Conservation (phyloP, 2,113 vertebrate species). For the Pseudorhombus dupliciocellatus region DNA sequence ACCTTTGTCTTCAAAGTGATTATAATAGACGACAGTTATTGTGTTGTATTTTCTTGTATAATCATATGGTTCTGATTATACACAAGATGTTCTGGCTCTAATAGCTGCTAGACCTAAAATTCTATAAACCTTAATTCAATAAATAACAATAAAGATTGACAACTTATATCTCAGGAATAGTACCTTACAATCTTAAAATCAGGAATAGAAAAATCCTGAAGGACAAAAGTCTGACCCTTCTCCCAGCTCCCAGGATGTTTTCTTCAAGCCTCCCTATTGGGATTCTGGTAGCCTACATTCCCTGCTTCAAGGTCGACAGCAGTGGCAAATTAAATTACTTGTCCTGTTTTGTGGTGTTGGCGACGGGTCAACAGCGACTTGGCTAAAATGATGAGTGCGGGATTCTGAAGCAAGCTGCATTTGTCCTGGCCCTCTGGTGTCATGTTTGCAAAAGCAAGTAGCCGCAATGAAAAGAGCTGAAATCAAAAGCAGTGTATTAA, state of each 20-base stretch:
- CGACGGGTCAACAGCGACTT: constrained; percentile 68
- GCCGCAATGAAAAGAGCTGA: constrained; percentile 56
- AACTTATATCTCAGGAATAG: neutral
- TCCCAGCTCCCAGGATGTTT: constrained; percentile 53
- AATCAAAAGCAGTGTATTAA: constrained; percentile 68
- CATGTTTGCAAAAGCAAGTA: constrained; percentile 65
- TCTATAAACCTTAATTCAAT: neutral
- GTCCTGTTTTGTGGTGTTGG: constrained; percentile 72
- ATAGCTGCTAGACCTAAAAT: neutral
- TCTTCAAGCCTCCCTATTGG: constrained; percentile 65
- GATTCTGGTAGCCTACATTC: constrained; percentile 76
- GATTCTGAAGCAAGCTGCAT: constrained; percentile 60
- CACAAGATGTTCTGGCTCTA: neutral
- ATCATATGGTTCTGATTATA: neutral
- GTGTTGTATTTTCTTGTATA: neutral
- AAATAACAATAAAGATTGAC: too few relatives aligned
- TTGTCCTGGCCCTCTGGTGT: constrained; percentile 70
- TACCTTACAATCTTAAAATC: neutral
- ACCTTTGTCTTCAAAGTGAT: neutral
- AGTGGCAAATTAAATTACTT: constrained; percentile 76
- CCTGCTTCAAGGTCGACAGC: constrained; percentile 73
- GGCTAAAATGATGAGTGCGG: constrained; percentile 77
- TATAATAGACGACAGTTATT: neutral
- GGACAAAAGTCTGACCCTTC: constrained; percentile 42
- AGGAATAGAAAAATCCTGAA: constrained; percentile 27